Base-by-base conservation (phyloP, 2,888 invertebrate species). In the Drosophila atripex region DNA sequence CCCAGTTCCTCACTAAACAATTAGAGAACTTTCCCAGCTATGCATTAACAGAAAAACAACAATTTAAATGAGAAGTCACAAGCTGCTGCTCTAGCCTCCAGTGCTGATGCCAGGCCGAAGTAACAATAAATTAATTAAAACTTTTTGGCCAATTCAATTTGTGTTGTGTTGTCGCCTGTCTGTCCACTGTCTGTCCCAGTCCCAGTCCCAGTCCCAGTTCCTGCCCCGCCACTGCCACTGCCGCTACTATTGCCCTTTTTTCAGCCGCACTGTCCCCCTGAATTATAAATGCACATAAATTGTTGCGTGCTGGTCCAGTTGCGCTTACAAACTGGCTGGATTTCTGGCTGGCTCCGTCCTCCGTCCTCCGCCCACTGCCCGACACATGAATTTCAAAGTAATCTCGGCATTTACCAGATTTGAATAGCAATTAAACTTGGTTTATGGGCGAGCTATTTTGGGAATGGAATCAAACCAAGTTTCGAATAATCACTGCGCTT, bases 81-180 rank as follows among this genome's bases (percentile, higher is more conserved):
- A 80, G 71, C 80, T 68, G 73, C 57, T 41, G 30, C 57, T 39
- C 38, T 14, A 14, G 21, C 50, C 12, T 16, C 51, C 30, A 21
- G 12, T 53, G 32, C 30, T 47, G 23, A 58, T 56, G 77, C 60
- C 60, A 35, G 38, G 69, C 87, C 73, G 73, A 88, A 85, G 84
- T 83, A 88, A 88, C 84, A 85, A 85, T 85, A 85, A 85, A 85
- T 85, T 85, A 85, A 85, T 85, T 85, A 85, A 88, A 85, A 85
- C 84, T 86, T 86, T 84, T 84, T 88, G 79, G 83, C 86, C 86
- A 88, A 88, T 86, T 88, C 88, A 86, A 84, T 88, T 84, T 86
- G 83, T 86, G 86, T 77, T 77, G 75, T 78, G 75, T 80, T 73
- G 63, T 73, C 79, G 64, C 76, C 79, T 73, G 83, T 63, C 45